These are phyloP conservation scores for Ochropleura plecta DNA, from an alignment of 2,888 invertebrate genomes.

Conservation along the genomic window DNA sequence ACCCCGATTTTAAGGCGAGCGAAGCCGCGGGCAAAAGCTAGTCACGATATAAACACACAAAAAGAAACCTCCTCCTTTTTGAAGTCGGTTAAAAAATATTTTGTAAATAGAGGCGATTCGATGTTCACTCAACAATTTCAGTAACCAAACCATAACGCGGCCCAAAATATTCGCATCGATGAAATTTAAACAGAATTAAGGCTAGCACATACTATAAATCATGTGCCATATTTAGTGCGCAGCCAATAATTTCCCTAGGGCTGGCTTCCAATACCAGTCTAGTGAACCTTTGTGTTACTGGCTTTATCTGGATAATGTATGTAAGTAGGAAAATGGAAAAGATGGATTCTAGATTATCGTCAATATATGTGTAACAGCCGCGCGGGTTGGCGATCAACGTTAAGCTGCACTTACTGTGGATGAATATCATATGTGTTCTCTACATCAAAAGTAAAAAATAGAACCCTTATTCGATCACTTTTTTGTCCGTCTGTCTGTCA, in stretches of 20 bases:
- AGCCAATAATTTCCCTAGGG: constrained; percentile 67
- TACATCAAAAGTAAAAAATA: too few species aligned
- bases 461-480: too few species aligned
- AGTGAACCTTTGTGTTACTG: constrained; percentile 55
- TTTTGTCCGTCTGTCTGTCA: too few species aligned
- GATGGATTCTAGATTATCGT: background rate
- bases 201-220: constrained; percentile 60
- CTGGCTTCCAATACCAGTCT: constrained; percentile 43
- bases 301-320: constrained; percentile 29
- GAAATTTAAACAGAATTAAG: constrained; percentile 51
- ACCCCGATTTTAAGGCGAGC: too few species aligned
- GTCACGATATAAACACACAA: too few species aligned
- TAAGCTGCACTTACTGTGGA: too few species aligned
- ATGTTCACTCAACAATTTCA: background rate
- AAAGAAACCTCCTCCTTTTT: too few species aligned
- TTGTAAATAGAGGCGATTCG: too few species aligned
- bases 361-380: background rate
- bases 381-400: too few species aligned
- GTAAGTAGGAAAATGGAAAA: constrained; percentile 17
- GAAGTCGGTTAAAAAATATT: too few species aligned
- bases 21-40: too few species aligned
- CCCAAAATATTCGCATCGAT: constrained; percentile 40
- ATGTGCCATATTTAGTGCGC: constrained; percentile 63
- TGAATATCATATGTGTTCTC: too few species aligned
- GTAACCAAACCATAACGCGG: constrained; percentile 3